Conservation (phyloP, 2,113 vertebrate species). For the Puffinus mauretanicus region DNA sequence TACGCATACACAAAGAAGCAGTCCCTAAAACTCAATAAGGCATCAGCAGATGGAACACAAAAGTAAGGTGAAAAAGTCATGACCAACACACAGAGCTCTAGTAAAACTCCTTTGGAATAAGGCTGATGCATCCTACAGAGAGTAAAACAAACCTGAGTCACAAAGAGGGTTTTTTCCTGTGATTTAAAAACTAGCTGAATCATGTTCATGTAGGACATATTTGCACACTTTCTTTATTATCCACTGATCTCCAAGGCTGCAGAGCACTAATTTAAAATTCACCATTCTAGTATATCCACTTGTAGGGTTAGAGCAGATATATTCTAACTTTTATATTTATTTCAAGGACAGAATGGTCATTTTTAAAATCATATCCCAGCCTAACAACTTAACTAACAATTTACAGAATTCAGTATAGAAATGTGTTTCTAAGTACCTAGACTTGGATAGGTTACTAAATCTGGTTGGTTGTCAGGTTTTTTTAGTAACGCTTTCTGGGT, state of each 20-base stretch:
- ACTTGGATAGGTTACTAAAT: not conserved
- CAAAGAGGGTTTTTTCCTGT: not conserved
- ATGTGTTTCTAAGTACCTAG: not conserved
- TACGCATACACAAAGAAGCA: not conserved
- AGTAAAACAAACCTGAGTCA: not conserved
- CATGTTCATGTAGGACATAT: not conserved
- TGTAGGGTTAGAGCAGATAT: not conserved
- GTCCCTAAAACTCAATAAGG: not conserved
- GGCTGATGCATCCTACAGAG: not conserved
- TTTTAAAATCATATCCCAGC: not conserved
- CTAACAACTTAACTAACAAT: slow-evolving; percentile 6
- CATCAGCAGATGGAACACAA: not conserved
- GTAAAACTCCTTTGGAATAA: not conserved
- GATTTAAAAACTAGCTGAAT: not conserved
- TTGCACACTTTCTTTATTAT: not conserved
- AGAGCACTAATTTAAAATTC: not conserved
- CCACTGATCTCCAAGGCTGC: not conserved
- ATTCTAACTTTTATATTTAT: not conserved
- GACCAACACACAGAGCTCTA: not conserved
- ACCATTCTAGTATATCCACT: not conserved
- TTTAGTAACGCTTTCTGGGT: not conserved
- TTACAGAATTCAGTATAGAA: not conserved
- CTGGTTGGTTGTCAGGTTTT: not conserved
- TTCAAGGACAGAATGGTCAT: not conserved
- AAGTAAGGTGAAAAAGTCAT: not conserved